phyloP scores from a whole-genome alignment of 2,888 invertebrate species.

The Agonopterix heracliana region DNA sequence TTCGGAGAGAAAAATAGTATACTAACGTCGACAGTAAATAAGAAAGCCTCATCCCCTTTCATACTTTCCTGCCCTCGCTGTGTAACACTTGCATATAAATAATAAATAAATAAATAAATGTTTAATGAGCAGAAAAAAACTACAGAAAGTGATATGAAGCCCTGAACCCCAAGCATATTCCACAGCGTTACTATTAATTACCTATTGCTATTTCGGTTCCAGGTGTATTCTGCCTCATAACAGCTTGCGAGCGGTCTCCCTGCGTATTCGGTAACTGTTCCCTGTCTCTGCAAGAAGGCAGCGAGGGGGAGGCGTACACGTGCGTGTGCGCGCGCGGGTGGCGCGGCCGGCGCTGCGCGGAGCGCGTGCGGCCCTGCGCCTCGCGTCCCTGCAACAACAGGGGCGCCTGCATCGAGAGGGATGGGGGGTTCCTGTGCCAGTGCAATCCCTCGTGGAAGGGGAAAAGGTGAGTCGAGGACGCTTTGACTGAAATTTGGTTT shows the following conservation, averaged over 20 bases:
- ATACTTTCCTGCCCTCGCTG: too few species aligned
- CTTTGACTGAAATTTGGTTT: background rate
- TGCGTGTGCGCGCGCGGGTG: conserved; percentile 83
- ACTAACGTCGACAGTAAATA: too few species aligned
- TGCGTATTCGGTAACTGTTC: conserved; percentile 81
- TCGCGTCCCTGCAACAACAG: conserved; percentile 84
- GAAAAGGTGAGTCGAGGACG: conserved; percentile 43
- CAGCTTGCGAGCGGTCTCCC: conserved; percentile 83
- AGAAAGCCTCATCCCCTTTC: too few species aligned
- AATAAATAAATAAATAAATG: too few species aligned
- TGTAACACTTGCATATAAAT: too few species aligned
- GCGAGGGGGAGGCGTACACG: conserved; percentile 54
- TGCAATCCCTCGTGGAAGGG: conserved; percentile 87
- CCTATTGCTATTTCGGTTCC: background rate
- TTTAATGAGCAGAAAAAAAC: too few species aligned
- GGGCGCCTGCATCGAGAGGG: conserved; percentile 83
- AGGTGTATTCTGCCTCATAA: conserved; percentile 86
- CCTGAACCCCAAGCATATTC: too few species aligned
- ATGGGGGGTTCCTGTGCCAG: conserved; percentile 80
- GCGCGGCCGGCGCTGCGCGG: conserved; percentile 80
- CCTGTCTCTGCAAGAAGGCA: conserved; percentile 39
- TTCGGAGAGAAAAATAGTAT: too few species aligned
- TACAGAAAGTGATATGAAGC: too few species aligned
- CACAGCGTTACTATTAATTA: too few species aligned
- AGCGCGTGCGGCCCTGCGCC: conserved; percentile 82